Evolutionary conservation across 2,797 vertebrate species (phyloP).

Genomic region (Coregonus sp.): DNA sequence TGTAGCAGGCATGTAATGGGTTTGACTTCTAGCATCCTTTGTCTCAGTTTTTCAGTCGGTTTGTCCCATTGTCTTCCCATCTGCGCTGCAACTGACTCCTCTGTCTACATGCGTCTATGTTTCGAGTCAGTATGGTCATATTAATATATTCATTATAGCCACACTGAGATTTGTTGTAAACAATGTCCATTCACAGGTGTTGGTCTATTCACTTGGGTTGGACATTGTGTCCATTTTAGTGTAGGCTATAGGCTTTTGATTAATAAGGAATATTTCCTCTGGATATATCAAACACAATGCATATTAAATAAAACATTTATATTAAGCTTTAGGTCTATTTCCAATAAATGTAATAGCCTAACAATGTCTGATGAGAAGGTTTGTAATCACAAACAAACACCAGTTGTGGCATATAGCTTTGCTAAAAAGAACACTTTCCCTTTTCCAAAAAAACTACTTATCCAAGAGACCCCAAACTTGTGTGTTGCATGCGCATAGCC

Average conservation of each 20-base stretch:
- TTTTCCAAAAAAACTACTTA: neutral
- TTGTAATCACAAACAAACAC: neutral
- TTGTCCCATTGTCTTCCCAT: slow-evolving; percentile 79
- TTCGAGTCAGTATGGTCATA: neutral
- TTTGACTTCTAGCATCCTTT: slow-evolving; percentile 67
- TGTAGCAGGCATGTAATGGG: slow-evolving; percentile 24
- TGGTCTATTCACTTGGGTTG: neutral
- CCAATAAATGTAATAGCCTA: neutral
- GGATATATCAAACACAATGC: neutral
- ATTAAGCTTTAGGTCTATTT: neutral
- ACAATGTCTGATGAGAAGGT: neutral
- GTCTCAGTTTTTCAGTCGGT: slow-evolving; percentile 71
- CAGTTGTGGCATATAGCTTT: neutral
- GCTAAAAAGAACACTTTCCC: neutral
- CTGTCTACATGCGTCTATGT: slow-evolving; percentile 5
- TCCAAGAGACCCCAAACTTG: neutral
- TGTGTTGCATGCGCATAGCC: slow-evolving; percentile 2
- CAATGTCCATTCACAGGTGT: neutral
- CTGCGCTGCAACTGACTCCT: slow-evolving; percentile 64
- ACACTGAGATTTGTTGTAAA: neutral
- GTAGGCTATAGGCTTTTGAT: neutral
- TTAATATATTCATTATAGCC: neutral
- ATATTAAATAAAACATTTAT: neutral
- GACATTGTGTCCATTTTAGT: neutral
- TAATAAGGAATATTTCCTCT: neutral